Percentiles rank a stretch among this genome's conserved stretches.
Evolutionary conservation across 2,113 vertebrate species (phyloP).

Genomic region (Catharus fuscescens): DNA sequence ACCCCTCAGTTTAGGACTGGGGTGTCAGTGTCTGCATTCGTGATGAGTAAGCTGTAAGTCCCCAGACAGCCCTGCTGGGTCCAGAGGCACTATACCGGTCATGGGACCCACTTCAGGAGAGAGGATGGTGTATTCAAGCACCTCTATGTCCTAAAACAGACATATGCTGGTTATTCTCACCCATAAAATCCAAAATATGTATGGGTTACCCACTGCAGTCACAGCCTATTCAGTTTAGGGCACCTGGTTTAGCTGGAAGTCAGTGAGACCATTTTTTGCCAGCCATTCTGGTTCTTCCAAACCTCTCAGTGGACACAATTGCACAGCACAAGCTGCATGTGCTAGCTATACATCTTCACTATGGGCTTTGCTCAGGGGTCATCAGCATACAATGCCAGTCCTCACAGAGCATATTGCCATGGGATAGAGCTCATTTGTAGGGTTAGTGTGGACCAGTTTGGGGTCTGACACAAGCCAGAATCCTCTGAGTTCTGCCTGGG

Average conservation of each 20-base stretch:
- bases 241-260: neutral
- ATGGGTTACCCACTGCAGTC: neutral
- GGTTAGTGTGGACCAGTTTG: neutral
- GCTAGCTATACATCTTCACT: fast-evolving
- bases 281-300: neutral
- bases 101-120: neutral
- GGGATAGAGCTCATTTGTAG: neutral
- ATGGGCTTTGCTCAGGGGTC: neutral
- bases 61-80: neutral
- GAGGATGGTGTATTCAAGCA: neutral
- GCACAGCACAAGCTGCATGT: fast-evolving
- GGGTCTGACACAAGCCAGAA: neutral
- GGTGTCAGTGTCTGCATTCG: neutral
- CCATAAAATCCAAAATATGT: neutral
- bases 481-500: neutral
- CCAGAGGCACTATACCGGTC: neutral
- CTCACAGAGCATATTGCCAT: neutral
- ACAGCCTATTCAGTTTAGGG: neutral
- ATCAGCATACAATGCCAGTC: neutral
- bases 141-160: neutral
- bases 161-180: neutral
- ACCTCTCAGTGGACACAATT: fast-evolving
- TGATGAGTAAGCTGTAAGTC: slow-evolving; percentile 20
- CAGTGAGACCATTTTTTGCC: neutral
- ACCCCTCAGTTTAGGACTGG: neutral